phyloP scores from a whole-genome alignment of 2,797 vertebrate species.

The Alosa sapidissima region DNA sequence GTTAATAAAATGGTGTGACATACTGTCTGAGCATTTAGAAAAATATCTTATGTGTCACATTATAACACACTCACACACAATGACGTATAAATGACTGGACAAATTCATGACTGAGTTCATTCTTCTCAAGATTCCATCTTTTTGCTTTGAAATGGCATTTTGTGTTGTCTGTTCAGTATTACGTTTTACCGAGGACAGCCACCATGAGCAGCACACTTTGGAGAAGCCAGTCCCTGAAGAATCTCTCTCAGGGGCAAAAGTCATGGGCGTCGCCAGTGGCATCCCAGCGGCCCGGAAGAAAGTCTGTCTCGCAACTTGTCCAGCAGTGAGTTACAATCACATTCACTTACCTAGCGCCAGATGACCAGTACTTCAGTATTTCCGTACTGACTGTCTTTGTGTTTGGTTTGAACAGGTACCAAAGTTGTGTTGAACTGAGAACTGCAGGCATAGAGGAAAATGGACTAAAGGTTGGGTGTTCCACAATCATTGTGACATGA shows the following conservation, averaged over 20 bases:
- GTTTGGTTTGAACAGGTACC: conserved; percentile 64
- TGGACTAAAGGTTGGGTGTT: conserved; percentile 58
- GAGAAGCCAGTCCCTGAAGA: conserved; percentile 71
- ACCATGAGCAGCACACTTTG: conserved; percentile 57
- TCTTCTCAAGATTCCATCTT: background rate
- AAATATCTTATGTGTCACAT: background rate
- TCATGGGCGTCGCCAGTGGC: conserved; percentile 54
- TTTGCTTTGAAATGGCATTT: background rate
- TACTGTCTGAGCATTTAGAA: background rate
- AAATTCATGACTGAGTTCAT: background rate
- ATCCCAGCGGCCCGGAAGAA: conserved; percentile 56
- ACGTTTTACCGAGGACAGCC: background rate
- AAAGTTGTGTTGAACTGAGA: conserved; percentile 65
- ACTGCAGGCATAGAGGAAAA: conserved; percentile 46
- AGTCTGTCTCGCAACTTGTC: conserved; percentile 74
- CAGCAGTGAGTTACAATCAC: conserved; percentile 63
- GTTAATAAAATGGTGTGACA: background rate
- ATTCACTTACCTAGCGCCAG: background rate
- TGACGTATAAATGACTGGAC: background rate
- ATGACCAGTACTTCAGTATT: background rate
- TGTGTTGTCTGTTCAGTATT: background rate
- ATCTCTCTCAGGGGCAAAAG: conserved; percentile 58
- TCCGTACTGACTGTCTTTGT: background rate
- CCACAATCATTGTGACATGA: background rate
- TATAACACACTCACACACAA: background rate